Evolutionary conservation across 2,113 vertebrate species (phyloP).

Genomic region (Scortum barcoo): DNA sequence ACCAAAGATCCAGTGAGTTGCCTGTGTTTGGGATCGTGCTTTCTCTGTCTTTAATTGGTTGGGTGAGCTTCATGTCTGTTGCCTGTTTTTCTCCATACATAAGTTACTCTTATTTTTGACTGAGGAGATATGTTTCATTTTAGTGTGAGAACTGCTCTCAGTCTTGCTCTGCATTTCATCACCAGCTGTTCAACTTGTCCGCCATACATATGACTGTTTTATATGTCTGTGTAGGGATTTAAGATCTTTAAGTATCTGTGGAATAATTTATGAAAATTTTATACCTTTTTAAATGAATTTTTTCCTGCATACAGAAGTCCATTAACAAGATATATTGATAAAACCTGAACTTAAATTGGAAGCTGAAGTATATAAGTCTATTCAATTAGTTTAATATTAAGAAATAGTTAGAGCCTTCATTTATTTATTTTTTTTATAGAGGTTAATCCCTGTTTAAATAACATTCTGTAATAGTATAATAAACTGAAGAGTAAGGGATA

Average conservation of each 20-base stretch:
- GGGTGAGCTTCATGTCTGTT: neutral
- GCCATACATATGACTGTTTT: neutral
- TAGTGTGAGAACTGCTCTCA: slow-evolving; percentile 5
- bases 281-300: slow-evolving; percentile 8
- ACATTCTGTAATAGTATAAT: neutral
- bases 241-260: neutral
- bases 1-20: slow-evolving; percentile 91
- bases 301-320: neutral
- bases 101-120: slow-evolving; percentile 3
- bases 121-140: slow-evolving; percentile 18
- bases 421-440: neutral
- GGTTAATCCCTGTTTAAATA: neutral
- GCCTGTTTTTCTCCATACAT: slow-evolving; percentile 9
- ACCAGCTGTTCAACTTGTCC: slow-evolving; percentile 35
- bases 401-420: neutral
- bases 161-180: slow-evolving; percentile 61
- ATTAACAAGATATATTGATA: neutral
- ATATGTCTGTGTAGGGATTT: slow-evolving; percentile 1
- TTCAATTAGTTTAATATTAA: neutral
- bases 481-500: neutral
- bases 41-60: slow-evolving; percentile 7
- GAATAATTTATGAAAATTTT: neutral
- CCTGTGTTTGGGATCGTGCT: neutral
- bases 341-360: neutral
- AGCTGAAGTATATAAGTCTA: neutral